Base-by-base conservation (phyloP, 2,797 vertebrate genomes). In the Darevskia nairensis region DNA sequence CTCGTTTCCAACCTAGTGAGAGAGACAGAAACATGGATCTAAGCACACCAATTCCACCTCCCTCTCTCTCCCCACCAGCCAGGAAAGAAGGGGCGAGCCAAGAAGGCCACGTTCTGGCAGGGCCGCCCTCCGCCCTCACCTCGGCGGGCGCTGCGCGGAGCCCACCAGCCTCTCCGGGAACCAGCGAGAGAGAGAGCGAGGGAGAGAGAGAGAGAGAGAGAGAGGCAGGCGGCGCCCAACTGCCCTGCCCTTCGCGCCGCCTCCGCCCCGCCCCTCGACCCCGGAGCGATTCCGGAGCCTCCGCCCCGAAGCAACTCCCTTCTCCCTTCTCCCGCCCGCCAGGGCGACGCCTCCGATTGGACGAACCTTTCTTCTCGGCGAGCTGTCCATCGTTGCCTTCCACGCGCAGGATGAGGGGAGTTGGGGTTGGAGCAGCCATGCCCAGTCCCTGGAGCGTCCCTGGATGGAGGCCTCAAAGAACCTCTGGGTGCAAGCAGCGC, bases 351-450 rank as follows among this genome's bases (percentile, higher is more conserved):
- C 35, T 0, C 27, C 32, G 6, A 94, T 92, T 92, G 89, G 89
- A 2, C 7, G 50, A 55, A 0, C 23, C 3, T 41, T 80, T 8
- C 35, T 3, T 1, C 41, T 32, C 0, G 0, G 0, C 0, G 19
- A 4, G 21, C 44, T 8, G 92, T 50, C 39, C 3, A 41, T 41
- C 39, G 39, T 41, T 41, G 39, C 3, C 39, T 41, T 35, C 35
- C 39, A 41, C 4, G 35, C 35, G 35, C 35, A 35, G 35, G 35
- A 35, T 35, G 35, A 35, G 35, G 35, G 35, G 39, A 41, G 39
- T 41, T 41, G 3, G 41, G 41, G 6, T 44, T 44, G 41, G 5
- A 44, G 41, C 41, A 44, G 41, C 41, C 1, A 44, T 35, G 35
- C 35, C 35, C 35, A 35, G 35, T 35, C 35, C 35, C 2, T 35